Base-by-base conservation (phyloP, 64 coral and sea anemone species). In the Trachythela sp. region DNA sequence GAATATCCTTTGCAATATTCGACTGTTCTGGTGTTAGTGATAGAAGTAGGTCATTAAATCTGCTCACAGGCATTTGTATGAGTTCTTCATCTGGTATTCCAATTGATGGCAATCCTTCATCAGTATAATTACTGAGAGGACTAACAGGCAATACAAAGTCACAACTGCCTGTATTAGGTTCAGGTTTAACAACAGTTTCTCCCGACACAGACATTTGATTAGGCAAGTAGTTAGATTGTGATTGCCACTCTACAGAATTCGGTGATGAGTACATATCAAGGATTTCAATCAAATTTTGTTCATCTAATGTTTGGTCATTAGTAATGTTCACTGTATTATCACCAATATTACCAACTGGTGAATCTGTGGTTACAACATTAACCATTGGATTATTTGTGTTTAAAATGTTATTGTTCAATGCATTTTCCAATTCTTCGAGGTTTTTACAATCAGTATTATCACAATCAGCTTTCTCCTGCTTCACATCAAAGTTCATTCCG, bases 41-140 rank as follows among this genome's bases (percentile, higher is more conserved):
- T 86, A 93, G 89, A 31, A 99, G 50, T 38, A 95, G 45, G 43
- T 50, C 88, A 54, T 92, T 94, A 40, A 99, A 99, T 83, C 92
- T 91, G 48, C 77, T 89, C 41, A 99, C 94, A 37, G 80, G 85
- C 96, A 99, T 99, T 50, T 99, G 84, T 48, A 99, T 87, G 35
- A 99, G 94, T 87, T 88, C 88, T 41, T 84, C 50, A 60, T 99
- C 96, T 80, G 75, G 33, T 38, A 80, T 38, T 24, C 56, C 56
- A 64, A 64, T 20, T 64, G 56, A n/a, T 2, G 13, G 56, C 22
- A 27, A 64, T 24, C 56, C 56, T 26, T 64, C 56, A 20, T 64
- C 56, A 64, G 56, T 27, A 64, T 4, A 45, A 45, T 27, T 64
- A 27, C 56, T 64, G 24, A 64, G 26, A 64, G 56, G 56, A 64